Percentiles rank a stretch among this genome's conserved stretches.
Conservation (phyloP, 2,888 invertebrate species). For the Drosophila diplacantha region DNA sequence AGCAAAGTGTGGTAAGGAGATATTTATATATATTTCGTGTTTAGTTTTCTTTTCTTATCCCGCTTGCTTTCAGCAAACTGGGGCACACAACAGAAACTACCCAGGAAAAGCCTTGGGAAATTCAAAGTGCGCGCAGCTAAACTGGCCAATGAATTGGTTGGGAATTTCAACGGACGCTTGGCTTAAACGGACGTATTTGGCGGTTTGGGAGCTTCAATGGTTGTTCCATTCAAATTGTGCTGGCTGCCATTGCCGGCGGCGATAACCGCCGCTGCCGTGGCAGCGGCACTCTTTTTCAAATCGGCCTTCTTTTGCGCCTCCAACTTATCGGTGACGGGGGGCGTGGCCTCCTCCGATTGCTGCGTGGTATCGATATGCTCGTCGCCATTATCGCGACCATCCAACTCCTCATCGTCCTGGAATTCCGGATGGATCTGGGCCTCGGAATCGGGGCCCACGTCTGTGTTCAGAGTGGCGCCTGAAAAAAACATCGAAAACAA, state of each 20-base stretch:
- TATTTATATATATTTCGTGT: constrained; percentile 4
- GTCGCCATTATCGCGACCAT: constrained; percentile 78
- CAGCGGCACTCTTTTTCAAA: constrained; percentile 71
- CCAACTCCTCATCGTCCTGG: constrained; percentile 78
- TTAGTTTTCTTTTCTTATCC: constrained; percentile 25
- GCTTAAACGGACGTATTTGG: constrained; percentile 77
- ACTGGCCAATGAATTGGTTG: constrained; percentile 28
- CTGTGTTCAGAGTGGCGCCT: constrained; percentile 82
- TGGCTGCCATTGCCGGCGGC: constrained; percentile 62
- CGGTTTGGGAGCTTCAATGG: constrained; percentile 73
- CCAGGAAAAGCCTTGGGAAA: constrained; percentile 1
- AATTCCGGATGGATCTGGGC: constrained; percentile 82
- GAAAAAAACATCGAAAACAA: constrained; percentile 79
- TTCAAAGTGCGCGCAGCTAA: constrained; percentile 21
- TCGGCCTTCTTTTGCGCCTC: constrained; percentile 77
- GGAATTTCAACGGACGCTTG: neutral
- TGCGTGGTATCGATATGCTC: constrained; percentile 77
- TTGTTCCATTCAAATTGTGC: constrained; percentile 51
- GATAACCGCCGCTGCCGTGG: constrained; percentile 63
- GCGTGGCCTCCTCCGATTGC: constrained; percentile 76
- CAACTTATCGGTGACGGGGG: constrained; percentile 77
- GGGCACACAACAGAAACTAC: constrained; percentile 26
- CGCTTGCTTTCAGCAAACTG: constrained; percentile 47
- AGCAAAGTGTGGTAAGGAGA: constrained; percentile 38
- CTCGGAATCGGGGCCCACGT: constrained; percentile 81